These are phyloP conservation scores for Pagetopsis macropterus DNA, from an alignment of 2,797 vertebrate genomes.

Conservation along the genomic window DNA sequence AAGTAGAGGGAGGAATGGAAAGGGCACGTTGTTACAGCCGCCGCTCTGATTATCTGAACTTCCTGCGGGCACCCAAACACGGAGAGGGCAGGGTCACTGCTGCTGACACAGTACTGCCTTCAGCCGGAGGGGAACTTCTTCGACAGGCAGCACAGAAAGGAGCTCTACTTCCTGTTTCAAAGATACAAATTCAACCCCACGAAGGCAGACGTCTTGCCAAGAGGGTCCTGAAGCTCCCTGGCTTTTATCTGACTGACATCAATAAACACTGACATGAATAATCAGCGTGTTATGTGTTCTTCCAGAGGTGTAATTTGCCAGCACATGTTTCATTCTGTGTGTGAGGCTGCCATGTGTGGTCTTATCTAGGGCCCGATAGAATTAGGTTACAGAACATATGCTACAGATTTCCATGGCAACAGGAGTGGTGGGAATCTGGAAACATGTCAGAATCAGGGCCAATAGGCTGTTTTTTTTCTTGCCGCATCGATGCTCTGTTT, in stretches of 20 bases:
- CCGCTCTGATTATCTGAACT: slow-evolving; percentile 33
- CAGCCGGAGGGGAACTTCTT: slow-evolving; percentile 34
- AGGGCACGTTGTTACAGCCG: slow-evolving; percentile 7
- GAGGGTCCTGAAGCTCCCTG: not conserved
- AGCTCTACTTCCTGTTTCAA: slow-evolving; percentile 31
- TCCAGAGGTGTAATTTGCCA: slow-evolving; percentile 24
- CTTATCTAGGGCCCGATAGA: slow-evolving; percentile 57
- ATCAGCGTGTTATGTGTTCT: slow-evolving; percentile 18
- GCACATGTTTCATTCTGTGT: slow-evolving; percentile 18
- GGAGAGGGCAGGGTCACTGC: slow-evolving; percentile 49
- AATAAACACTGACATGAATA: slow-evolving; percentile 7
- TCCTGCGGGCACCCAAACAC: slow-evolving; percentile 37
- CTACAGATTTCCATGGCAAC: slow-evolving; percentile 80
- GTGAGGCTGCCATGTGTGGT: slow-evolving; percentile 46
- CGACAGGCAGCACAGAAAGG: slow-evolving; percentile 14
- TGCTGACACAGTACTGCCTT: slow-evolving; percentile 60
- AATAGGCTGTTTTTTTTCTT: slow-evolving; percentile 51
- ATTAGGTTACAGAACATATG: slow-evolving; percentile 76
- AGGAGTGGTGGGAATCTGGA: slow-evolving; percentile 58
- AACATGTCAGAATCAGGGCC: slow-evolving; percentile 64
- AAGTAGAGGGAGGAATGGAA: slow-evolving; percentile 36
- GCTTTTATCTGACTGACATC: not conserved
- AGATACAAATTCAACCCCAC: slow-evolving; percentile 2
- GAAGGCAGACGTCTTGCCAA: slow-evolving; percentile 7
- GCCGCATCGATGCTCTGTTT: slow-evolving; percentile 55